Conservation (phyloP, 2,797 vertebrate genomes). For the Sebastes cheni region DNA sequence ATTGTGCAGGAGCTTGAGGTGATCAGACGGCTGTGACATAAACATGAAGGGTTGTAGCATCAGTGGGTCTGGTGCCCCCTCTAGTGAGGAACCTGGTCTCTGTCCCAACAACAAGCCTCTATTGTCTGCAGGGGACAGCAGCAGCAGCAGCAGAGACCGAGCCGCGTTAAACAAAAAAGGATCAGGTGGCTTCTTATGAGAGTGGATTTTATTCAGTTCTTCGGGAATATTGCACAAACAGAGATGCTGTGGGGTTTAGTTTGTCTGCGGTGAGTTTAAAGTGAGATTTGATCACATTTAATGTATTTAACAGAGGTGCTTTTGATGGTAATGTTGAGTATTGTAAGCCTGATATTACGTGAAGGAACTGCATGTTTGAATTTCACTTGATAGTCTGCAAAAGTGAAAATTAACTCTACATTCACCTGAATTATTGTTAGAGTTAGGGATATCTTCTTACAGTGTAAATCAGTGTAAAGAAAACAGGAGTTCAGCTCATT, state of each 20-base stretch:
- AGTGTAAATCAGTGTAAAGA: neutral
- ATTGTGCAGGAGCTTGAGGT: slow-evolving; percentile 14
- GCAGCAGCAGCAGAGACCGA: neutral
- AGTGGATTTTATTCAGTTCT: neutral
- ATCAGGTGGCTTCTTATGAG: neutral
- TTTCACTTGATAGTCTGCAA: neutral
- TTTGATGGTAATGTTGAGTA: neutral
- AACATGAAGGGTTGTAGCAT: slow-evolving; percentile 30
- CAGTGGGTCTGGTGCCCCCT: slow-evolving; percentile 78
- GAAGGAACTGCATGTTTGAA: neutral
- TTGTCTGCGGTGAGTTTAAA: neutral
- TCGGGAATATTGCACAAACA: neutral
- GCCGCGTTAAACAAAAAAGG: neutral
- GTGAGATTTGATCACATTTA: neutral
- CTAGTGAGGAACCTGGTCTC: slow-evolving; percentile 77
- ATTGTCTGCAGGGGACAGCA: slow-evolving; percentile 71
- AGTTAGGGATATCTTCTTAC: neutral
- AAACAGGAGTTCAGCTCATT: neutral
- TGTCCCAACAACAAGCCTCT: slow-evolving; percentile 55
- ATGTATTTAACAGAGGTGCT: neutral
- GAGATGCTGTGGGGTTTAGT: neutral
- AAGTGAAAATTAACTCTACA: neutral
- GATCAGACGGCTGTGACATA: slow-evolving; percentile 33
- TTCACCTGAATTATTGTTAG: neutral
- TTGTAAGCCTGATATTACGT: neutral